Evolutionary conservation across 2,113 vertebrate genomes (phyloP).

Genomic region (Sminthopsis crassicaudata): DNA sequence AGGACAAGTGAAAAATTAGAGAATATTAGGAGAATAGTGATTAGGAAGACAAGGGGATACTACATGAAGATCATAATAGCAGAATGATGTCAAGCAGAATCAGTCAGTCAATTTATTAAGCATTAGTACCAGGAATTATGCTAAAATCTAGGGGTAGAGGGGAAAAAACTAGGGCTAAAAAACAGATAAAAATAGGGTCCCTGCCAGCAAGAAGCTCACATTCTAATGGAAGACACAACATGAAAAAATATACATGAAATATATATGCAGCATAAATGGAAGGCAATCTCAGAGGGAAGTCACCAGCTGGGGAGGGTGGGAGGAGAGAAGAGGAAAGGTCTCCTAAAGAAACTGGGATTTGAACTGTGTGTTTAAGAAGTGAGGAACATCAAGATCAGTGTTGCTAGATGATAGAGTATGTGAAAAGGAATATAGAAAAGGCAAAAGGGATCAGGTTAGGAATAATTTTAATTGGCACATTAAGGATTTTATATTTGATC

Average conservation of each 20-base stretch:
- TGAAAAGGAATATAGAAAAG: background rate
- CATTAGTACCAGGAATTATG: background rate
- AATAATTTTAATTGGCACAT: background rate
- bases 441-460: background rate
- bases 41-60: background rate
- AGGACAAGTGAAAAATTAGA: background rate
- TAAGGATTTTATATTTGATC: background rate
- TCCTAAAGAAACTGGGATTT: background rate
- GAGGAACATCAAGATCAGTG: background rate
- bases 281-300: background rate
- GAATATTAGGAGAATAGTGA: background rate
- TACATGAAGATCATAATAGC: background rate
- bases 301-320: too few relatives aligned
- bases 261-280: background rate
- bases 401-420: background rate
- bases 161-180: background rate
- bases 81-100: too few relatives aligned
- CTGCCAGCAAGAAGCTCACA: background rate
- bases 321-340: background rate
- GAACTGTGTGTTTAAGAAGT: background rate
- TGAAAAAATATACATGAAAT: background rate
- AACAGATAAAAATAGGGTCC: background rate
- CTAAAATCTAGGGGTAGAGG: background rate
- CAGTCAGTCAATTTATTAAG: background rate
- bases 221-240: background rate